A percentile compares a stretch with the other conserved stretches of the same genome.
Evolutionary conservation across 2,888 invertebrate species (phyloP).

Genomic region (Rhodophaea formosa): DNA sequence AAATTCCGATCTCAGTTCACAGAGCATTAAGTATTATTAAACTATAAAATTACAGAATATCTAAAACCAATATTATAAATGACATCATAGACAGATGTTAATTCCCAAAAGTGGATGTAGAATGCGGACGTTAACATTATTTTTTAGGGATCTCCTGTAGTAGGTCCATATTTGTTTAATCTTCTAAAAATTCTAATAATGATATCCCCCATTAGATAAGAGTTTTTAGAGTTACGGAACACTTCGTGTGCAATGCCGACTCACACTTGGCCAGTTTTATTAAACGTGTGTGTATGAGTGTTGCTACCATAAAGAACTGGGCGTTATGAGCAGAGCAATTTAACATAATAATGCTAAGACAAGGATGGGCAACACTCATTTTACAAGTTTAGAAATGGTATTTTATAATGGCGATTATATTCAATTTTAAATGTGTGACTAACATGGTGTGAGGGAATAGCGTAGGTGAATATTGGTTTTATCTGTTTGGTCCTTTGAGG

Average conservation of each 20-base stretch:
- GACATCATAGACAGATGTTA: slow-evolving; percentile 3
- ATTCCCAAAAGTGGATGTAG: not conserved
- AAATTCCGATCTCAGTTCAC: not conserved
- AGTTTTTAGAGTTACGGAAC: too few species aligned
- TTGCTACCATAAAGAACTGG: not conserved
- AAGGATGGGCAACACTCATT: slow-evolving; percentile 26
- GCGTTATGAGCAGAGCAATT: slow-evolving; percentile 17
- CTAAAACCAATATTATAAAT: not conserved
- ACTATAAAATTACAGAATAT: not conserved
- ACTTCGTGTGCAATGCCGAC: not conserved
- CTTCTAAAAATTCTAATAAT: too few species aligned
- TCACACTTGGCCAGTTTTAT: not conserved
- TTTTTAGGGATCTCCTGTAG: not conserved
- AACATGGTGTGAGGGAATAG: not conserved
- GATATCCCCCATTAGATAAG: too few species aligned
- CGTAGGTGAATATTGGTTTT: not conserved
- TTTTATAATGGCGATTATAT: slow-evolving; percentile 26
- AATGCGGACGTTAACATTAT: slow-evolving; percentile 10
- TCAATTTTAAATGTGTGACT: not conserved
- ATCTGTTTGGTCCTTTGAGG: not conserved
- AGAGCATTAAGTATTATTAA: not conserved
- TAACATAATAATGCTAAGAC: slow-evolving; percentile 29
- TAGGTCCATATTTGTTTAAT: not conserved
- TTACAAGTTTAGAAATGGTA: slow-evolving; percentile 30
- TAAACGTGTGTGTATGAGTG: not conserved